These are phyloP conservation scores for Eutrigla gurnardus DNA, from an alignment of 2,797 vertebrate genomes.

Conservation along the genomic window DNA sequence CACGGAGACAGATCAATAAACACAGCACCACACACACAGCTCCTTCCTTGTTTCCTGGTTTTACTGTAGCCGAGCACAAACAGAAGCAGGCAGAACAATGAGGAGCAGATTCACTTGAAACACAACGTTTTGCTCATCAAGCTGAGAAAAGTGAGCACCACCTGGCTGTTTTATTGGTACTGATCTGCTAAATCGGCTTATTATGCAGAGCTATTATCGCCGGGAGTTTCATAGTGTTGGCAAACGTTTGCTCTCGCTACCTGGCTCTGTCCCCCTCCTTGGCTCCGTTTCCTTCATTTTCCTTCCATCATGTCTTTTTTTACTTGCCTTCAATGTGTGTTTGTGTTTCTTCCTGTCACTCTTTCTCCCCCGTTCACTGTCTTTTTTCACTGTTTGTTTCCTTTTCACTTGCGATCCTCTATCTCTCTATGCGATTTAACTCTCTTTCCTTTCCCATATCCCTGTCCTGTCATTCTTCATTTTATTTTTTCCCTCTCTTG, in stretches of 20 bases:
- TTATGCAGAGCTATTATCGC: conserved; percentile 69
- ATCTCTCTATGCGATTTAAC: conserved; percentile 15
- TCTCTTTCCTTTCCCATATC: conserved; percentile 27
- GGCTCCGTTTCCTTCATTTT: conserved; percentile 22
- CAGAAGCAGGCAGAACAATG: conserved; percentile 54
- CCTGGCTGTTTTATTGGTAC: conserved; percentile 69
- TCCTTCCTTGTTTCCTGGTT: neutral
- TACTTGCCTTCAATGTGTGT: conserved; percentile 17
- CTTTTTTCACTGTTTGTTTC: conserved; percentile 15
- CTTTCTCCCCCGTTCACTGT: conserved; percentile 1
- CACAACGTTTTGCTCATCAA: conserved; percentile 40
- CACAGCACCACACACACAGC: neutral
- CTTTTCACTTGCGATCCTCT: neutral
- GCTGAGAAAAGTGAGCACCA: conserved; percentile 62
- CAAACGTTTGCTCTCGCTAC: conserved; percentile 28
- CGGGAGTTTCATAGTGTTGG: conserved; percentile 58
- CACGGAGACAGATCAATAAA: conserved; percentile 2
- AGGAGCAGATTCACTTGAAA: conserved; percentile 51
- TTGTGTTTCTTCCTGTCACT: conserved; percentile 25
- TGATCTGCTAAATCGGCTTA: conserved; percentile 71
- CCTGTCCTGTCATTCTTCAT: neutral
- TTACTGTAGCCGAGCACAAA: conserved; percentile 39
- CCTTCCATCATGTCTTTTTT: neutral
- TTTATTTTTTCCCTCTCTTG: conserved; percentile 14
- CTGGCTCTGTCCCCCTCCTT: conserved; percentile 2